Percentiles rank a stretch among this genome's conserved stretches.
These are phyloP conservation scores for Eilema griseolum DNA, from an alignment of 2,888 invertebrate species.

Conservation along the genomic window DNA sequence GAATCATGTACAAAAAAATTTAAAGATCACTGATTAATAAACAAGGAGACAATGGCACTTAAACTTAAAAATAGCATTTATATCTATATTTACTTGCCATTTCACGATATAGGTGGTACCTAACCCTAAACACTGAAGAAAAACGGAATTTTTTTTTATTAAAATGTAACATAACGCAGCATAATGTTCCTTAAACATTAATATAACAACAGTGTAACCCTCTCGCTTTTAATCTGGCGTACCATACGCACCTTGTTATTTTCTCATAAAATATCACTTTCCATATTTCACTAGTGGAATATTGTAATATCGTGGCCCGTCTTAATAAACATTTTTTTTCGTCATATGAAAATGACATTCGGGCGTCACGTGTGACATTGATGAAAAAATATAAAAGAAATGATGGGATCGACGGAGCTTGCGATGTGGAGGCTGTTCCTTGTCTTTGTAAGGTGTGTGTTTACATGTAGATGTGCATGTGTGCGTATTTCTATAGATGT, in stretches of 20 bases:
- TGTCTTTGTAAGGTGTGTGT: constrained; percentile 48
- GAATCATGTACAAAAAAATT: no score
- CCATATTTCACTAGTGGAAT: constrained; percentile 86
- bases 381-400: constrained; percentile 87
- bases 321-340: constrained; percentile 86
- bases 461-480: constrained; percentile 19
- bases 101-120: neutral
- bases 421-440: constrained; percentile 55
- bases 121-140: neutral
- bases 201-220: constrained; percentile 65
- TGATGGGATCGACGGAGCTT: constrained; percentile 75
- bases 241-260: constrained; percentile 82
- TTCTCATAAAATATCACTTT: constrained; percentile 86
- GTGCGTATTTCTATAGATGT: neutral
- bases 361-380: constrained; percentile 86
- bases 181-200: constrained; percentile 44
- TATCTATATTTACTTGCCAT: neutral
- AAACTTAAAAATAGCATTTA: no score
- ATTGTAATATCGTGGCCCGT: constrained; percentile 83
- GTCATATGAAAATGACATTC: constrained; percentile 86
- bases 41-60: no score
- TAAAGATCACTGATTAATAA: no score
- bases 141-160: constrained; percentile 19
- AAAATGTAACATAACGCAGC: constrained; percentile 32
- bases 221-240: constrained; percentile 80